Base-by-base conservation (phyloP, 2,888 invertebrate species). In the Pollenia griseotomentosa region DNA sequence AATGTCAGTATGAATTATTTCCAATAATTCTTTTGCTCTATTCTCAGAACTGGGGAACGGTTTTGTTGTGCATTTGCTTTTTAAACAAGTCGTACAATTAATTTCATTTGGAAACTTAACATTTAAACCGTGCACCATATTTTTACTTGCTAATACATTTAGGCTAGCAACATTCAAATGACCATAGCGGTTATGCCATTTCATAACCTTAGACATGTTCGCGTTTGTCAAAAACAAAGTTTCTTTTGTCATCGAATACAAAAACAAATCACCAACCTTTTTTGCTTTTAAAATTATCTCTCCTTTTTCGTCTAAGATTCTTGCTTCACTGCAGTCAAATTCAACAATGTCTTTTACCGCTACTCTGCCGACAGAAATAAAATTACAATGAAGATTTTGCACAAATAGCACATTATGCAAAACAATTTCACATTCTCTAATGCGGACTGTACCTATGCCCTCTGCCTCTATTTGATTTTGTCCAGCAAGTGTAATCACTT, bases 1-100 rank as follows among this genome's bases (percentile, higher is more conserved):
- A 19, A 88, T 55, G 44, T 87, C 86, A 0, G 83, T 80, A 59
- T 87, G 82, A 11, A 83, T 53, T 19, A 87, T 44, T 48, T 80
- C 83, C 19, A 83, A 73, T 23, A 82, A 55, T 9, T 85, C 77
- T 16, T 12, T 53, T 23, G 83, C 68, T 57, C 73, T 71, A 12
- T 57, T 85, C 14, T 80, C 82, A 14, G 85, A 80, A 61, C 11
- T 65, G 1, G 19, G 8, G 19, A 86, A 88, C 46, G 88, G 85
- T 23, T 73, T 71, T 10, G 19, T 33, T 14, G 46, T 42, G 23
- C 75, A 83, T 55, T 86, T 81, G 33, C 82, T 63, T 19, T 55
- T 86, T 40, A 84, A 53, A 63, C 83, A 88, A 23, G 57, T 63
- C 2, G 53, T 1, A 46, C 86, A 87, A 10, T 71, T 71, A 9